Percentiles rank a stretch among this genome's conserved stretches.
Conservation (phyloP, 2,888 invertebrate species). For the Tinea pellionella region DNA sequence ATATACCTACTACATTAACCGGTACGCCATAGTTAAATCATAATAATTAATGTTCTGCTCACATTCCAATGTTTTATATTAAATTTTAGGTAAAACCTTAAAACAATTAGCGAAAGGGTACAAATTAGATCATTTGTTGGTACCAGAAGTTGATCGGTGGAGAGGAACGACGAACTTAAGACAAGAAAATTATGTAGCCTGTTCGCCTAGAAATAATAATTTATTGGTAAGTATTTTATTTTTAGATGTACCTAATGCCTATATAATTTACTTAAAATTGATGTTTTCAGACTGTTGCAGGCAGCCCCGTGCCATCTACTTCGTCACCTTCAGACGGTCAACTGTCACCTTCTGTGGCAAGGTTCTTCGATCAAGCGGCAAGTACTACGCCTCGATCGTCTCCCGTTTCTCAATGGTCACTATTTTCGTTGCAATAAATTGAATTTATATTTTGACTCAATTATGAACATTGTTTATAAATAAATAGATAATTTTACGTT, state of each 20-base stretch:
- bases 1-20: conserved; percentile 54
- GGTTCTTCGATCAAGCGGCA: conserved; percentile 50
- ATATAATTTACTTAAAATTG: too few relatives aligned
- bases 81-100: conserved; percentile 45
- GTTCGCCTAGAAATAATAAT: neutral
- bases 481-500: neutral
- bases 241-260: too few relatives aligned
- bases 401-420: conserved; percentile 22
- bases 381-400: conserved; percentile 33
- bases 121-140: conserved; percentile 40
- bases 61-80: neutral
- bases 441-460: neutral
- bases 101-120: conserved; percentile 53
- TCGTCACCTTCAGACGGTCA: conserved; percentile 29
- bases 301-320: conserved; percentile 14
- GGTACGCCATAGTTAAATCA: conserved; percentile 26
- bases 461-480: neutral
- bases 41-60: neutral
- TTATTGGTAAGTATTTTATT: neutral
- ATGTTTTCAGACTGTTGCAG: neutral
- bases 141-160: conserved; percentile 1
- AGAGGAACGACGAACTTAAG: neutral
- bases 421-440: neutral
- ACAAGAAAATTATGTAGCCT: neutral
- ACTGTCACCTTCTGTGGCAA: conserved; percentile 56